These are phyloP conservation scores for Porites lobata DNA, from an alignment of 92 coral and sea anemone genomes.

Conservation along the genomic window DNA sequence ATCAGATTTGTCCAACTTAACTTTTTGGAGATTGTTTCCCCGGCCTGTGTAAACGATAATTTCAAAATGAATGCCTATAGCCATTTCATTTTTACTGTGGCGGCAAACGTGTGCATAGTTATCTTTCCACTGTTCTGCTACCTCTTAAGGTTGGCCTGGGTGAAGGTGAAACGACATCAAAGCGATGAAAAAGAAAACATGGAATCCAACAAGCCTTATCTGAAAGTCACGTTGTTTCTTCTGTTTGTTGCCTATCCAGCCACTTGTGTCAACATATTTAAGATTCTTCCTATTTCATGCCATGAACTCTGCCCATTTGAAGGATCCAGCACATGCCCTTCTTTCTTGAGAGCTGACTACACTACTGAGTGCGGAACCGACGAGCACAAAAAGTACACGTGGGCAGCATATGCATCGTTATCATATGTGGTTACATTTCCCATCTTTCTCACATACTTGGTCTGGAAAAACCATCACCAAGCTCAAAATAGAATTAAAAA, in stretches of 20 bases:
- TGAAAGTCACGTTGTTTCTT: conserved; percentile 13
- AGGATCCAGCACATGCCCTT: background rate
- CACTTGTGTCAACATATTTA: conserved; percentile 33
- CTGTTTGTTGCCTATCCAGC: conserved; percentile 42
- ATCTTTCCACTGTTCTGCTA: conserved; percentile 20
- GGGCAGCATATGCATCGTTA: conserved; percentile 28
- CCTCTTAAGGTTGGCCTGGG: conserved; percentile 4
- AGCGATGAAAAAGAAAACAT: background rate
- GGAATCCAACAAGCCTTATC: conserved; percentile 1
- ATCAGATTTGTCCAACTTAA: conserved; percentile 37
- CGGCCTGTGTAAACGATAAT: conserved; percentile 11
- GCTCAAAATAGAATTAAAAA: background rate
- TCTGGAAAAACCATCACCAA: conserved; percentile 31
- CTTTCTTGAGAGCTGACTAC: conserved; percentile 24
- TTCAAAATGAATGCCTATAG: conserved; percentile 28
- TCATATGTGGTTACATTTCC: conserved; percentile 37
- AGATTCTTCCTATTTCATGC: conserved; percentile 48
- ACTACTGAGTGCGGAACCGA: conserved; percentile 6
- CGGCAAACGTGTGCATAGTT: conserved; percentile 1
- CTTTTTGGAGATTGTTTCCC: conserved; percentile 41
- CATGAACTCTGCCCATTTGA: conserved; percentile 32
- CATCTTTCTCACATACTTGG: conserved; percentile 3
- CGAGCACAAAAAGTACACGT: background rate
- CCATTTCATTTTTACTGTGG: conserved; percentile 27
- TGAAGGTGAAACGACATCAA: background rate